phyloP scores from a whole-genome alignment of 2,888 invertebrate genomes.

The Hirtodrosophila duncani region DNA sequence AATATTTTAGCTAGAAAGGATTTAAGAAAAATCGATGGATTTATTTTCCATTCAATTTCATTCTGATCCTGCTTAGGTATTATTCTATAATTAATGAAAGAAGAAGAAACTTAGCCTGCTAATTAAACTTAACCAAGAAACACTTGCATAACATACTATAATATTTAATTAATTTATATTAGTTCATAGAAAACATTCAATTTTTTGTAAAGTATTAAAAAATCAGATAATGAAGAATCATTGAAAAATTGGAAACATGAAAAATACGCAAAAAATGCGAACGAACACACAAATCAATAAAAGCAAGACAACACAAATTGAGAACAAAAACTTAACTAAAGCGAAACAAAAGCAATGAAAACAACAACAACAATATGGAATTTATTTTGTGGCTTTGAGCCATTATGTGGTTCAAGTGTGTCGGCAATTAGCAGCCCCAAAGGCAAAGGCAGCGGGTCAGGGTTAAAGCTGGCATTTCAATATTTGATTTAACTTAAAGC shows the following conservation, averaged over 20 bases:
- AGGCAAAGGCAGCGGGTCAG: slow-evolving; percentile 40
- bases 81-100: slow-evolving; percentile 29
- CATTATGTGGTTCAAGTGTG: slow-evolving; percentile 62
- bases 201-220: slow-evolving; percentile 71
- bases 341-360: too few species aligned
- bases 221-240: slow-evolving; percentile 28
- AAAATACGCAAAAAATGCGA: slow-evolving; percentile 41
- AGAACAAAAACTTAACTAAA: slow-evolving; percentile 27
- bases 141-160: slow-evolving; percentile 35
- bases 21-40: slow-evolving; percentile 18
- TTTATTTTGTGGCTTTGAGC: slow-evolving; percentile 42
- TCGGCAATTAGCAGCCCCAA: slow-evolving; percentile 51
- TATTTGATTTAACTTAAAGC: slow-evolving; percentile 64
- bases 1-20: slow-evolving; percentile 25
- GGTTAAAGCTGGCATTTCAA: slow-evolving; percentile 60
- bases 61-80: slow-evolving; percentile 52
- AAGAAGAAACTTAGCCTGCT: slow-evolving; percentile 32
- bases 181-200: slow-evolving; percentile 50
- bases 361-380: slow-evolving; percentile 39
- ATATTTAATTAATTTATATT: slow-evolving; percentile 68
- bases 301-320: slow-evolving; percentile 38
- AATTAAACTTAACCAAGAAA: slow-evolving; percentile 32
- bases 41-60: slow-evolving; percentile 15
- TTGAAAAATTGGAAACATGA: slow-evolving; percentile 1
- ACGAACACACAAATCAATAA: slow-evolving; percentile 54